Conservation (phyloP, 2,113 vertebrate species). For the Eidolon helvum region DNA sequence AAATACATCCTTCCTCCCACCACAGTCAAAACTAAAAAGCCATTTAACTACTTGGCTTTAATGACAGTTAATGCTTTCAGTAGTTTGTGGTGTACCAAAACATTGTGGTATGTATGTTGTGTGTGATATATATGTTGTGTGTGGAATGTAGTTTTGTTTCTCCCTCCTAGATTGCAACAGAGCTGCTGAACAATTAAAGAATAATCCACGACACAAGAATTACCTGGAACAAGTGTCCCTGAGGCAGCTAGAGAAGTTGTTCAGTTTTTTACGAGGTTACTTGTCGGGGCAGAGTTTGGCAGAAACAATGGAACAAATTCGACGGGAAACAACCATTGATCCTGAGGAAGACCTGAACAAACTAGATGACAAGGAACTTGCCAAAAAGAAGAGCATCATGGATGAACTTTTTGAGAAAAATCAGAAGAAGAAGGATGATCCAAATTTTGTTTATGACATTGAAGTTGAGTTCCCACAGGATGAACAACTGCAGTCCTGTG, state of each 20-base stretch:
- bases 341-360: constrained; percentile 95
- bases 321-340: constrained; percentile 82
- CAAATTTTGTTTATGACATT: constrained; percentile 91
- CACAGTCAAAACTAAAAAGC: neutral
- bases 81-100: neutral
- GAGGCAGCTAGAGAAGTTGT: constrained; percentile 90
- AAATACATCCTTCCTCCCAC: neutral
- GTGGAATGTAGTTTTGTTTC: neutral
- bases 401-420: constrained; percentile 94
- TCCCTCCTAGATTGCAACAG: constrained; percentile 85
- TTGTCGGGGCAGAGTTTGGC: constrained; percentile 86
- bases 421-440: constrained; percentile 89
- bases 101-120: neutral
- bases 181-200: constrained; percentile 93
- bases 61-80: neutral
- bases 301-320: constrained; percentile 85
- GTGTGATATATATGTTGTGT: neutral
- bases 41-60: neutral
- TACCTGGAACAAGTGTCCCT: constrained; percentile 89
- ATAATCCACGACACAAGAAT: constrained; percentile 88
- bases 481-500: constrained; percentile 86
- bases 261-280: constrained; percentile 87
- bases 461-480: constrained; percentile 91
- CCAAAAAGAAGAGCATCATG: constrained; percentile 93
- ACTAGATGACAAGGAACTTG: constrained; percentile 91